phyloP scores from a whole-genome alignment of 2,113 vertebrate genomes.

The Gulo gulo region DNA sequence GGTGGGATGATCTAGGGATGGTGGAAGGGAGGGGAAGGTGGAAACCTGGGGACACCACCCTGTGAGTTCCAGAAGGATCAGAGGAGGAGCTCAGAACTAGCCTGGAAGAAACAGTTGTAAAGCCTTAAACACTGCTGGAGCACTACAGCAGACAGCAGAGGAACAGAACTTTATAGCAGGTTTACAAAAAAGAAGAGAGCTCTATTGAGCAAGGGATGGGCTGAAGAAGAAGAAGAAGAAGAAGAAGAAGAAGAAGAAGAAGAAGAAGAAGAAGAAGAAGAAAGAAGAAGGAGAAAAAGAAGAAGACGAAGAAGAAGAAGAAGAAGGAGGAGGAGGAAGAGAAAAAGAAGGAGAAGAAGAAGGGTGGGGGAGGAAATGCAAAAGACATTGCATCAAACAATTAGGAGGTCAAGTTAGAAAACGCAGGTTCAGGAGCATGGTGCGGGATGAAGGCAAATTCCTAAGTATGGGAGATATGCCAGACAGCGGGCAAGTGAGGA shows the following conservation, averaged over 20 bases:
- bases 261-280: no score
- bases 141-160: background rate
- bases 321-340: no score
- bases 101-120: background rate
- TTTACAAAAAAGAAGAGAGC: background rate
- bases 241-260: no score
- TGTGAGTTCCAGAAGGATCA: background rate
- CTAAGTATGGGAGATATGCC: background rate
- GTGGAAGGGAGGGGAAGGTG: background rate
- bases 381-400: background rate
- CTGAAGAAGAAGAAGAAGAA: rapidly evolving
- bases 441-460: background rate
- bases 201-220: background rate
- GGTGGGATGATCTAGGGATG: background rate
- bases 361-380: no score
- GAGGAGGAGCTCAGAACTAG: background rate
- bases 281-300: no score
- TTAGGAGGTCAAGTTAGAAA: background rate
- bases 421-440: background rate
- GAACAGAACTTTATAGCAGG: background rate
- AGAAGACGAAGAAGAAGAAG: rapidly evolving
- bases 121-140: background rate
- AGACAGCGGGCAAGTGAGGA: background rate
- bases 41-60: background rate
- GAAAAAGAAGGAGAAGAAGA: no score